Base-by-base conservation (phyloP, 2,888 invertebrate genomes). In the Litoditis marina region DNA sequence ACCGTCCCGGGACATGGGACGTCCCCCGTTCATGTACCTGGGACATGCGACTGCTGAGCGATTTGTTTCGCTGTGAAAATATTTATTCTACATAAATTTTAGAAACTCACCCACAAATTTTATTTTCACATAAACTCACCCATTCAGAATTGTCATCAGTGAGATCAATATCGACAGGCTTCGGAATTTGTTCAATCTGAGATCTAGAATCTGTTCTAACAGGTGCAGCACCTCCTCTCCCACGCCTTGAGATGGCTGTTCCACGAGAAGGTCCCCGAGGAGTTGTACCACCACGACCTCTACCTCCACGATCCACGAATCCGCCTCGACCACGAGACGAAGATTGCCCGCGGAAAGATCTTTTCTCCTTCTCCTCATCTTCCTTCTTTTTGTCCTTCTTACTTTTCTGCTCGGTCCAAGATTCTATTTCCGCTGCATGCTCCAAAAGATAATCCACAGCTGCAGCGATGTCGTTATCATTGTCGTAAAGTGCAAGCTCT, bases 401-500 rank as follows among this genome's bases (percentile, higher is more conserved):
- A 54, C 62, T 72, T 50, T 77, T 77, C 56, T 65, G 71, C 51
- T 78, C 78, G 11, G 76, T 77, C 78, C 78, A 78, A 27, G 69
- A 64, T 32, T 74, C 74, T 36, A 74, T 65, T 16, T 74, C 68
- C 25, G 66, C 68, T 47, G 57, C 64, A 16, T 63, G 51, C 6
- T 79, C 79, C 44, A 79, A 57, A 44, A 79, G 77, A 47, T 71
- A 63, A 31, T 73, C 65, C 22, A 80, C 76, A 13, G 80, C 80
- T 7, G 63, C 69, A 31, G 73, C 67, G 25, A 79, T 66, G 62
- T 75, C 69, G 60, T 77, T 78, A 42, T 74, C 72, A 49, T 70
- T 63, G 62, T 80, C 80, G 53, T 65, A 66, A 19, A 80, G 65
- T 11, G 80, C 80, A 22, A 79, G 65, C 59, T 80, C 80, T 11